A percentile compares a stretch with the other conserved stretches of the same genome.
Evolutionary conservation across 2,888 invertebrate species (phyloP).

Genomic region (Ormyrus rosae): DNA sequence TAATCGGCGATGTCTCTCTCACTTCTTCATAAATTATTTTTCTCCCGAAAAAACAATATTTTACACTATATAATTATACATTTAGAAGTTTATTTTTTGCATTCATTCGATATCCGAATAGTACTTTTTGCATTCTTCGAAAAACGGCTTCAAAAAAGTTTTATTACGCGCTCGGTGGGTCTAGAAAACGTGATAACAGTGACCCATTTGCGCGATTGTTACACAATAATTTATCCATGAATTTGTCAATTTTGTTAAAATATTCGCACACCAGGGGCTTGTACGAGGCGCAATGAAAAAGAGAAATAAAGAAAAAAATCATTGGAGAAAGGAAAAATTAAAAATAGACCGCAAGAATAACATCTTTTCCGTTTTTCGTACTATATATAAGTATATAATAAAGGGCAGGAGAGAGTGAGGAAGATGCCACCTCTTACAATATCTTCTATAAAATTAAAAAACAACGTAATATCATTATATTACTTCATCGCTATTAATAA

Average conservation of each 20-base stretch:
- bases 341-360: constrained; percentile 61
- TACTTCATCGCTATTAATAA: constrained; percentile 74
- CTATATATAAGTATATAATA: constrained; percentile 54
- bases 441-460: constrained; percentile 75
- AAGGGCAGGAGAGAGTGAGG: constrained; percentile 55
- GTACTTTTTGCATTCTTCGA: constrained; percentile 62
- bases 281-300: constrained; percentile 68
- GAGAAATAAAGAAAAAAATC: constrained; percentile 59
- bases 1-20: constrained; percentile 69
- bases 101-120: constrained; percentile 67
- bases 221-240: constrained; percentile 59
- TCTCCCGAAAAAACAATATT: constrained; percentile 68
- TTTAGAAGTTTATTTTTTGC: constrained; percentile 59
- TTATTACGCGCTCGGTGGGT: constrained; percentile 59
- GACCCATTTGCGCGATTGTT: constrained; percentile 65
- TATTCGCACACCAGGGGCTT: constrained; percentile 71
- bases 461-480: constrained; percentile 75
- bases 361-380: constrained; percentile 38
- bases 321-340: constrained; percentile 57
- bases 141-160: constrained; percentile 65
- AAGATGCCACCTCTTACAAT: constrained; percentile 63
- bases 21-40: constrained; percentile 68
- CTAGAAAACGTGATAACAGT: constrained; percentile 72
- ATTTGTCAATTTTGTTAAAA: constrained; percentile 55
- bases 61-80: constrained; percentile 70